Conservation (phyloP, 2,888 invertebrate species). For the Parapristionchus giblindavisi region DNA sequence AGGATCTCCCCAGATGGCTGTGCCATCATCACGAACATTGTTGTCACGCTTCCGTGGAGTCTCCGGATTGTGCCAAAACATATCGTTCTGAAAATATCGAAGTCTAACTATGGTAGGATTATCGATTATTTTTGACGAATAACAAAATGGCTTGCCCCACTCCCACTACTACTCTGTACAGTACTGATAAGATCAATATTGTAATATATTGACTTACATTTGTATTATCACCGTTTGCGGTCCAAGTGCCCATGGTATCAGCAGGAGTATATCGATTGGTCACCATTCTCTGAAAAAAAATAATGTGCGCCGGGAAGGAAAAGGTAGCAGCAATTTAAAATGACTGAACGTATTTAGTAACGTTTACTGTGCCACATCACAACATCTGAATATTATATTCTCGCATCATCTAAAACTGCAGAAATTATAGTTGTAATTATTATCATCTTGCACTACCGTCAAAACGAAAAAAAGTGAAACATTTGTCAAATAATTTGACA, state of each 20-base stretch:
- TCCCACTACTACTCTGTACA: too few relatives aligned
- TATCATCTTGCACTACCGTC: too few relatives aligned
- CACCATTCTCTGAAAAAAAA: constrained; percentile 16
- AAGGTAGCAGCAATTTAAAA: too few relatives aligned
- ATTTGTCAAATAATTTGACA: too few relatives aligned
- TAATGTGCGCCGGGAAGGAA: too few relatives aligned
- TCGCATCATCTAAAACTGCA: not conserved
- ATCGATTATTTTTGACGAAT: too few relatives aligned
- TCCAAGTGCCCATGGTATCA: constrained; percentile 18
- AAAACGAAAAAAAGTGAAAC: too few relatives aligned
- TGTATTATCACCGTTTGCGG: not conserved
- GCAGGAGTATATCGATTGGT: constrained; percentile 12
- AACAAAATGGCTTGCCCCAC: too few relatives aligned
- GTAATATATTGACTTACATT: not conserved
- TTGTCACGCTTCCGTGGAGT: constrained; percentile 53
- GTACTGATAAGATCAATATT: too few relatives aligned
- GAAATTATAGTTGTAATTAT: too few relatives aligned
- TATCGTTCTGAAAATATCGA: constrained; percentile 45
- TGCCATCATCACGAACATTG: constrained; percentile 52
- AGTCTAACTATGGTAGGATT: too few relatives aligned
- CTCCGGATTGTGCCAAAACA: constrained; percentile 61
- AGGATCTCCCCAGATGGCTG: constrained; percentile 60
- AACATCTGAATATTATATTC: not conserved
- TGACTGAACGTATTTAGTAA: not conserved
- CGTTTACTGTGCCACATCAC: not conserved